Conservation (phyloP, 2,888 invertebrate species). For the Caradrina kadenii region DNA sequence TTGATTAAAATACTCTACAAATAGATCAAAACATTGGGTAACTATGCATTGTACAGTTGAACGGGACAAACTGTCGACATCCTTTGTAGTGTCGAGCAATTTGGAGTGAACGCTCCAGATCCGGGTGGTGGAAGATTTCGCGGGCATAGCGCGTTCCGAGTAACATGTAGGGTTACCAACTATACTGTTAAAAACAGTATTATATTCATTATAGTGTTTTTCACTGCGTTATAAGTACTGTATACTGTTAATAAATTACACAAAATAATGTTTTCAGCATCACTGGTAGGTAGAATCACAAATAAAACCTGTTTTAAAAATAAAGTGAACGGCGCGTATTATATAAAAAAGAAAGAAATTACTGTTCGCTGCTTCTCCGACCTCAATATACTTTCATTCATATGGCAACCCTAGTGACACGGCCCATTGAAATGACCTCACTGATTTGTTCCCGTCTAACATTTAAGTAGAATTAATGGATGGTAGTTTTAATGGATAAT, state of each 20-base stretch:
- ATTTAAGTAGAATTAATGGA: slow-evolving; percentile 28
- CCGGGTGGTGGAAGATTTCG: neutral
- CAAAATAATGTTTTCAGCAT: too few relatives aligned
- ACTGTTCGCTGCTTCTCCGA: too few relatives aligned
- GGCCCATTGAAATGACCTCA: slow-evolving; percentile 40
- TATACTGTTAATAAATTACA: too few relatives aligned
- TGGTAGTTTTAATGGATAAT: slow-evolving; percentile 17
- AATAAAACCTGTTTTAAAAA: too few relatives aligned
- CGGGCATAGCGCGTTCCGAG: slow-evolving; percentile 4
- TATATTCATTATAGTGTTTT: too few relatives aligned
- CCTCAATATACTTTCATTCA: too few relatives aligned
- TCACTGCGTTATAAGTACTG: too few relatives aligned
- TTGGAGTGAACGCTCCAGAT: slow-evolving; percentile 13
- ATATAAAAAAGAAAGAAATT: too few relatives aligned
- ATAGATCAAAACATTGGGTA: slow-evolving; percentile 32
- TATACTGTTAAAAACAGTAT: too few relatives aligned
- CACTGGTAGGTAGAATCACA: too few relatives aligned
- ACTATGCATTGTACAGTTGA: neutral
- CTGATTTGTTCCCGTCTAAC: slow-evolving; percentile 20
- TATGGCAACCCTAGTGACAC: neutral
- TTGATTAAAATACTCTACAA: neutral
- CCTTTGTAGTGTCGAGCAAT: slow-evolving; percentile 38
- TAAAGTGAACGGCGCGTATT: too few relatives aligned
- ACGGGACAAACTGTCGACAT: slow-evolving; percentile 27
- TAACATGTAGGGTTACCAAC: neutral